Conservation (phyloP, 2,888 invertebrate genomes). For the Cyclophora punctaria region DNA sequence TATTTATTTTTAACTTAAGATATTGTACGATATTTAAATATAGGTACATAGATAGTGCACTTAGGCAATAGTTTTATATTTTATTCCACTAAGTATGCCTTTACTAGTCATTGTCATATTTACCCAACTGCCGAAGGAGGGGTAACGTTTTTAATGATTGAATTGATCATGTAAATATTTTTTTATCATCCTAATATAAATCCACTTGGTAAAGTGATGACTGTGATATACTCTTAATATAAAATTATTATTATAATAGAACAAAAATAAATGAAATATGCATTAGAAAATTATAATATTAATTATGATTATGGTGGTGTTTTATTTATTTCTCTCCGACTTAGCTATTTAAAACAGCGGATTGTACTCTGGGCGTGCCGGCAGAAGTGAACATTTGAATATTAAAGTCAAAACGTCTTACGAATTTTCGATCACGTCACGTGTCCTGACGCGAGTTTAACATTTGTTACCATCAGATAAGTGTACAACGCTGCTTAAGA, state of each 20-base stretch:
- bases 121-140: background rate
- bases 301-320: constrained; percentile 19
- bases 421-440: too few relatives aligned
- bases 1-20: too few relatives aligned
- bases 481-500: too few relatives aligned
- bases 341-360: constrained; percentile 29
- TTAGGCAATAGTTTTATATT: constrained; percentile 19
- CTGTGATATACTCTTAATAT: constrained; percentile 71
- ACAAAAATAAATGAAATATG: constrained; percentile 48
- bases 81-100: constrained; percentile 9
- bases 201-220: constrained; percentile 71
- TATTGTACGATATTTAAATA: constrained; percentile 7
- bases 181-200: constrained; percentile 40
- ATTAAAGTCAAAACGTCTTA: too few relatives aligned
- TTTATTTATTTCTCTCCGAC: constrained; percentile 31
- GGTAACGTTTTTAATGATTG: constrained; percentile 3
- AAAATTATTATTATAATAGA: constrained; percentile 31
- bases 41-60: constrained; percentile 23
- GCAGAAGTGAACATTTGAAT: too few relatives aligned
- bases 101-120: constrained; percentile 20
- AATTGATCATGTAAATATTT: constrained; percentile 19
- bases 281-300: constrained; percentile 56
- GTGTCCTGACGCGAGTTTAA: too few relatives aligned
- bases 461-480: too few relatives aligned
- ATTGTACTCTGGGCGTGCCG: too few relatives aligned